Conservation (phyloP, 2,113 vertebrate species). For the Malurus melanocephalus region DNA sequence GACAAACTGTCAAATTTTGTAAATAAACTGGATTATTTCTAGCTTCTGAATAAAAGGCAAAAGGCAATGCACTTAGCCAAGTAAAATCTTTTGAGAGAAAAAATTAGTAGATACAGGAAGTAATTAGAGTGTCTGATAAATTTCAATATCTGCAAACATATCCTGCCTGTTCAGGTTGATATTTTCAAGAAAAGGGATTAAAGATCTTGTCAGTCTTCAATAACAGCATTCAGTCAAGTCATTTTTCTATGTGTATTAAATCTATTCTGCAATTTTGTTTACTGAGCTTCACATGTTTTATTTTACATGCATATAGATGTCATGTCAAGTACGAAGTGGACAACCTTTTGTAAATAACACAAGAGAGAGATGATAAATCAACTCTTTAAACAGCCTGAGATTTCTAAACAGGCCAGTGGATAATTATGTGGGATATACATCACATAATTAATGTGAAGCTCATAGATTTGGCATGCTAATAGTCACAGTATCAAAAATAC, state of each 20-base stretch:
- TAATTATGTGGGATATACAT: not conserved
- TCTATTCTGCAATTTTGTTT: not conserved
- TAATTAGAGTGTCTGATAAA: not conserved
- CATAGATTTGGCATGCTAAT: not conserved
- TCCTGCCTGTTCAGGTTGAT: not conserved
- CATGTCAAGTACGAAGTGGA: not conserved
- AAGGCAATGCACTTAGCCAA: not conserved
- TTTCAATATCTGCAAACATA: not conserved
- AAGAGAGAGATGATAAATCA: not conserved
- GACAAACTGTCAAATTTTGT: conserved; percentile 13
- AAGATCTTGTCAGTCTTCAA: not conserved
- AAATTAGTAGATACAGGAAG: not conserved
- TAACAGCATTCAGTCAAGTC: not conserved
- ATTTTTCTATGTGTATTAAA: not conserved
- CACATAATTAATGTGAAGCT: not conserved
- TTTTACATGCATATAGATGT: not conserved
- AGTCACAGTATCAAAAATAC: not conserved
- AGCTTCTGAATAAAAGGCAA: conserved; percentile 16
- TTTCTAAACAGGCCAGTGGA: not conserved
- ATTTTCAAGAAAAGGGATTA: not conserved
- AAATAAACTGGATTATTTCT: conserved; percentile 42
- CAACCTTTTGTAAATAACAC: not conserved
- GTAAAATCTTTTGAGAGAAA: conserved; percentile 12
- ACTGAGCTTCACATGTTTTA: not conserved
- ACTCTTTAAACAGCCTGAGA: not conserved